Base-by-base conservation (phyloP, 2,888 invertebrate species). In the Drosophila conformis region DNA sequence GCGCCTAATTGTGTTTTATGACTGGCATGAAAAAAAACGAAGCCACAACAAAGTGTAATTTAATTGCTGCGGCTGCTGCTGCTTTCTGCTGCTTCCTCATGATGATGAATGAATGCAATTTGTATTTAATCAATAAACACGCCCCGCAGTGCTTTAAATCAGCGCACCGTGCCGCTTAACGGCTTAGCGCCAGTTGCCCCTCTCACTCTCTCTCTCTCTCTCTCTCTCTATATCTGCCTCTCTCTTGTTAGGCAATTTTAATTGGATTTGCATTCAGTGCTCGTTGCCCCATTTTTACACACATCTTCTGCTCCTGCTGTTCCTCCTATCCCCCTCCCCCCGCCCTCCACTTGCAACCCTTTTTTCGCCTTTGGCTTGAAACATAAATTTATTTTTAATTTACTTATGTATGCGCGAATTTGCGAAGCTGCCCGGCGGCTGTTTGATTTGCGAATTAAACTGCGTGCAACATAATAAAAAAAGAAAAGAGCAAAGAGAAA, bases 311-410 rank as follows among this genome's bases (percentile, higher is more conserved):
- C 33, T 36, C 29, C 38, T 38, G 35, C 35, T 35, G 42, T 31
- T 49, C 18, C 27, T 18, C n/a, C 6, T 1, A 18, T 21, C 5
- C 42, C 42, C 25, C 0, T 1, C 0, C 18, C 31, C 4, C 21
- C 18, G 3, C 10, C 10, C 29, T 2, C 31, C 65, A 11, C 13
- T 2, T 10, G 36, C 13, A 27, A 38, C 29, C 49, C 21, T 56
- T 48, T 68, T 51, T 68, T 36, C 77, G 83, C 73, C 82, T 82
- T 79, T 70, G 80, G 76, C 53, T 57, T 49, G 76, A 68, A 85
- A 85, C 89, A 89, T 87, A 87, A 87, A 89, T 87, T 87, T 87
- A 85, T 89, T 87, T 87, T 87, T 87, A 89, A 87, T 87, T 87
- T 89, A 87, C 89, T 89, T 89, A 86, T 78, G 75, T 82, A 82